Base-by-base conservation (phyloP, 2,888 invertebrate genomes). In the Drosophila longiperda region DNA sequence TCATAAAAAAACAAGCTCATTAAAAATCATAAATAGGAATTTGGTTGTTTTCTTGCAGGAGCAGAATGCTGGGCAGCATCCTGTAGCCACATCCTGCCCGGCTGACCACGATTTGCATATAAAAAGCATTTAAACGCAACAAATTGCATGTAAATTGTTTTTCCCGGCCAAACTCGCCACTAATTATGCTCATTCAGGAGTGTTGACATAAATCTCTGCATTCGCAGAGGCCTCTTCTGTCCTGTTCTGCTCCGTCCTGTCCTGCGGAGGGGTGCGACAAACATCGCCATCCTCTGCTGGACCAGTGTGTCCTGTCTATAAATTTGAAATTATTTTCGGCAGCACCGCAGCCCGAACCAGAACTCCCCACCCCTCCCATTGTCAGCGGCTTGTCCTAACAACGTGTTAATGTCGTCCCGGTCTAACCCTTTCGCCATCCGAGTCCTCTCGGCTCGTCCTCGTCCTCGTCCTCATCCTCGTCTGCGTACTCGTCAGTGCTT, bases 101-200 rank as follows among this genome's bases (percentile, higher is more conserved):
- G 73, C 82, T 85, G 75, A 83, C 86, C 86, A 80, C 61, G 81
- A 90, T 90, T 90, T 90, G 87, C 91, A 90, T 90, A 91, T 88
- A 85, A 91, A 91, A 88, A 74, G 75, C 90, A 90, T 91, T 90
- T 82, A 76, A 80, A 83, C 80, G 84, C 83, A 83, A 79, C 81
- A 89, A 82, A 89, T 86, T 82, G 82, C 87, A 83, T 88, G 87
- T 84, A 88, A 88, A 88, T 90, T 81, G 83, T 87, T 80, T 75
- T 79, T 78, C 75, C 71, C 67, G 68, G 66, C 61, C 73, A 57
- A 73, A 75, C 80, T 90, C 85, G 83, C 89, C 90, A 90, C 89
- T 89, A 90, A 89, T 90, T 89, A 89, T 89, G 85, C 85, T 83
- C 89, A 86, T 87, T 82, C 83, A 83, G 78, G 83, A 81, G 78